These are phyloP conservation scores for Epinephelus lanceolatus DNA, from an alignment of 2,113 vertebrate species.

Conservation along the genomic window DNA sequence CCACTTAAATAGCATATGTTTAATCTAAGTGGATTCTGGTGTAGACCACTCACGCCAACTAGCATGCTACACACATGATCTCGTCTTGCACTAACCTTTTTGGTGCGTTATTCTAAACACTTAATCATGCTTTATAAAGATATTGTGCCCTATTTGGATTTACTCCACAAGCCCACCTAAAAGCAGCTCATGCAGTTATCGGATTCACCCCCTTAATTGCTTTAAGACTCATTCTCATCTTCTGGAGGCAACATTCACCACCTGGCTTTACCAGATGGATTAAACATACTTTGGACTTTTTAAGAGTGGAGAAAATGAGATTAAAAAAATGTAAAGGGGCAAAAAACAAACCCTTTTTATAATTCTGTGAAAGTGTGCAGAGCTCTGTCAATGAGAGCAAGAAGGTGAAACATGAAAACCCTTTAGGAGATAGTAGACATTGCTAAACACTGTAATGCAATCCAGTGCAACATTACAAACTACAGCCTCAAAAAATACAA, in stretches of 20 bases:
- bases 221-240: slow-evolving; percentile 34
- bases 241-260: slow-evolving; percentile 12
- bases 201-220: slow-evolving; percentile 49
- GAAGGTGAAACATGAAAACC: slow-evolving; percentile 2
- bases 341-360: slow-evolving; percentile 11
- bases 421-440: neutral
- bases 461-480: neutral
- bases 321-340: neutral
- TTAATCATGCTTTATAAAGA: neutral
- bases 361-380: neutral
- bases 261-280: slow-evolving; percentile 50
- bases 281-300: slow-evolving; percentile 26
- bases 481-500: no score
- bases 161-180: slow-evolving; percentile 5
- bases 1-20: neutral
- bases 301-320: neutral
- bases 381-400: neutral
- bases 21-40: slow-evolving; percentile 5
- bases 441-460: neutral
- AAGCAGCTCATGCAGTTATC: slow-evolving; percentile 15
- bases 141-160: neutral
- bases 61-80: neutral
- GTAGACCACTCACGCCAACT: neutral
- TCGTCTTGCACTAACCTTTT: neutral
- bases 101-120: neutral